Conservation (phyloP, 2,113 vertebrate genomes). For the Grantiella picta region DNA sequence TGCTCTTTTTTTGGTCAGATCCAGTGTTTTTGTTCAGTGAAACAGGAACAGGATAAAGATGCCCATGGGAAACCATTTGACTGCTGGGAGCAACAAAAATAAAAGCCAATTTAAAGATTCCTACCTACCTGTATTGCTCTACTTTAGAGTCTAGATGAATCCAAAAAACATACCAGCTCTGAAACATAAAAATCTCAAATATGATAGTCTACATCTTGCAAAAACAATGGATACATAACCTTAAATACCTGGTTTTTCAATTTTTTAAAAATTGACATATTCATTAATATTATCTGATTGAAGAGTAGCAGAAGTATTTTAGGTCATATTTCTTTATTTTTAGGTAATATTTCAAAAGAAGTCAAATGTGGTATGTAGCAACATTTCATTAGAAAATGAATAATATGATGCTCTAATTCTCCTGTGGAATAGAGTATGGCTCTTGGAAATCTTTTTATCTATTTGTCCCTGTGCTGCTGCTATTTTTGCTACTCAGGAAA, state of each 20-base stretch:
- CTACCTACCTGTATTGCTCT: background rate
- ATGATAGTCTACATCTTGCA: background rate
- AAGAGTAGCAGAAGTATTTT: background rate
- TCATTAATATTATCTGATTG: background rate
- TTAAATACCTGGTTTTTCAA: background rate
- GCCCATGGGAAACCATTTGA: background rate
- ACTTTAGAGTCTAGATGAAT: background rate
- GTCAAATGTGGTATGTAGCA: background rate
- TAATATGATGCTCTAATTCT: background rate
- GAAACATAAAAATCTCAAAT: background rate
- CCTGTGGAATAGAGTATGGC: background rate
- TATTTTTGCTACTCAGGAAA: slow-evolving; percentile 53
- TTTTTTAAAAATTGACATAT: background rate
- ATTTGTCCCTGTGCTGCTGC: slow-evolving; percentile 6
- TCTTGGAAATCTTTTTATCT: slow-evolving; percentile 2
- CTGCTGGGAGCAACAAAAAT: background rate
- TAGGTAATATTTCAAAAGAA: background rate
- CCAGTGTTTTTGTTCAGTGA: background rate
- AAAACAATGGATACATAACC: background rate
- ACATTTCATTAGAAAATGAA: background rate
- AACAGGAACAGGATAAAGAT: background rate
- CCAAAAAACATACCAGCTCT: rapidly evolving
- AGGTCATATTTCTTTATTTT: background rate
- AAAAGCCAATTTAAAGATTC: background rate
- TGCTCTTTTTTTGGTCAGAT: background rate